phyloP scores from a whole-genome alignment of 2,797 vertebrate species.

The Paramormyrops hopkinsi region DNA sequence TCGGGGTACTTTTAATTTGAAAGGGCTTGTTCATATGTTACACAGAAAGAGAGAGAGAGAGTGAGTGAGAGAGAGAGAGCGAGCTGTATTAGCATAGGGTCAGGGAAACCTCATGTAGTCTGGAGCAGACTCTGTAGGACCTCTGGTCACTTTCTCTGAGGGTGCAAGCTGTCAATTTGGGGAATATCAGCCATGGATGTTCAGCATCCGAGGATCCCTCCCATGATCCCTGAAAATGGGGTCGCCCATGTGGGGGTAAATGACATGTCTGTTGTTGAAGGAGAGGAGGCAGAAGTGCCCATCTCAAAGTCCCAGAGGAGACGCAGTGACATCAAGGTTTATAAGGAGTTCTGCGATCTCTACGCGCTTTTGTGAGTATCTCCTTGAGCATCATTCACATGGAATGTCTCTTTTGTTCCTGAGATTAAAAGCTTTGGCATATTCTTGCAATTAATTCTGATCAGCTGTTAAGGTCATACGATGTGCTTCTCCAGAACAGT shows the following conservation, averaged over 20 bases:
- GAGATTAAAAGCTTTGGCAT: neutral
- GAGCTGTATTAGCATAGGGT: conserved; percentile 32
- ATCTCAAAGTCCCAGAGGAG: conserved; percentile 83
- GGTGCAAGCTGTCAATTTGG: neutral
- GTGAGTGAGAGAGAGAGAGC: conserved; percentile 24
- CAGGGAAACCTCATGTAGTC: conserved; percentile 46
- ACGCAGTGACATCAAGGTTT: conserved; percentile 88
- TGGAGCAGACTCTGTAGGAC: conserved; percentile 29
- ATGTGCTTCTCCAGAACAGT: neutral
- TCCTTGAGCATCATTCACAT: neutral
- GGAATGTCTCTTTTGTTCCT: neutral
- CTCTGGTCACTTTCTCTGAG: conserved; percentile 23
- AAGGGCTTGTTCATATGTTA: conserved; percentile 48
- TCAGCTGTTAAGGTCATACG: neutral
- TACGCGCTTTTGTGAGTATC: conserved; percentile 91
- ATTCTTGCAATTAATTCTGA: neutral
- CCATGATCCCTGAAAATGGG: conserved; percentile 72
- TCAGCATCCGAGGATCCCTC: conserved; percentile 52
- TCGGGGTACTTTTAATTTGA: conserved; percentile 64
- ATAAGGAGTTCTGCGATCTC: conserved; percentile 98
- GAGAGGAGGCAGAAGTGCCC: conserved; percentile 67
- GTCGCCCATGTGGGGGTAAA: conserved; percentile 51
- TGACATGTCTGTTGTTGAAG: conserved; percentile 47
- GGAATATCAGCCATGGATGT: conserved; percentile 57
- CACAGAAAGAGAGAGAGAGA: conserved; percentile 48